These are phyloP conservation scores for Seira sanloemensis DNA, from an alignment of 2,888 invertebrate species.

Conservation along the genomic window DNA sequence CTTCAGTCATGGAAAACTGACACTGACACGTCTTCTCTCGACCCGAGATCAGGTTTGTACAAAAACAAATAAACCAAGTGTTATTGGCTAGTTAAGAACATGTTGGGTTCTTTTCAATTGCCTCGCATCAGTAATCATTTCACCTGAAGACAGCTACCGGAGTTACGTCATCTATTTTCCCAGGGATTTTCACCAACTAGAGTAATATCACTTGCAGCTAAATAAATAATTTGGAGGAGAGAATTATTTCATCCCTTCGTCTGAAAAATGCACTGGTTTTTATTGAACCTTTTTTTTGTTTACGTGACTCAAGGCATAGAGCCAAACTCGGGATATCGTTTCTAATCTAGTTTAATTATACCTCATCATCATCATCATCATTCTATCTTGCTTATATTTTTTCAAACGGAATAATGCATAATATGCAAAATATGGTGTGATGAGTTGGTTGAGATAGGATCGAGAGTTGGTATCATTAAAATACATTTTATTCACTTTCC, in stretches of 20 bases:
- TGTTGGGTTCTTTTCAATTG: too few relatives aligned
- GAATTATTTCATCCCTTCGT: too few relatives aligned
- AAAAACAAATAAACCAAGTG: not conserved
- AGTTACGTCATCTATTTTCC: conserved; percentile 53
- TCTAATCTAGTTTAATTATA: not conserved
- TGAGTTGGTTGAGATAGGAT: not conserved
- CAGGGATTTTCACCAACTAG: too few relatives aligned
- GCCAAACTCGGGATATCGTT: not conserved
- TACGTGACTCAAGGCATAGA: not conserved
- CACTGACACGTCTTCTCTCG: not conserved
- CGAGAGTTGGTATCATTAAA: not conserved
- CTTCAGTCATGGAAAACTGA: not conserved
- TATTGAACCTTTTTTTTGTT: not conserved
- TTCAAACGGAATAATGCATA: too few relatives aligned
- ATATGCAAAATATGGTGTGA: not conserved
- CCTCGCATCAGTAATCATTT: too few relatives aligned
- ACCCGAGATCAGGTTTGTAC: not conserved
- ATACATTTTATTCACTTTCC: not conserved
- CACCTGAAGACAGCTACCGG: conserved; percentile 48
- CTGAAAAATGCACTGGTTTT: too few relatives aligned
- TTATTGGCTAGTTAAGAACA: too few relatives aligned
- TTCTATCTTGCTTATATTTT: too few relatives aligned
- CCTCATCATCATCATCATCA: not conserved
- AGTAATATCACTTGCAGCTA: too few relatives aligned
- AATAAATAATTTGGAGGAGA: not conserved